A percentile compares a stretch with the other conserved stretches of the same genome.
Evolutionary conservation across 2,888 invertebrate species (phyloP).

Genomic region (Allolobophora icterica): DNA sequence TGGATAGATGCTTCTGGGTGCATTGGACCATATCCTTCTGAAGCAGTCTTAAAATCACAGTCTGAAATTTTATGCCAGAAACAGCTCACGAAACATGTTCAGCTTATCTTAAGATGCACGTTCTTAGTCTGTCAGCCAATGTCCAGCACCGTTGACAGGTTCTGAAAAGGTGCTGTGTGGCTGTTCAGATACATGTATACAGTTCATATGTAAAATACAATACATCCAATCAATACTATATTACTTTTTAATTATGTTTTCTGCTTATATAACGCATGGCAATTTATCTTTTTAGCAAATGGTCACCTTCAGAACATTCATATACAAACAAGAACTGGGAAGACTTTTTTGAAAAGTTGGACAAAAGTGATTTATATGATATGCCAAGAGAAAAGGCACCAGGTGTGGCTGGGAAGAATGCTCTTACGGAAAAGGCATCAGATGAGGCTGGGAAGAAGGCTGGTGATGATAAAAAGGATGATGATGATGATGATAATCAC

Average conservation of each 20-base stretch:
- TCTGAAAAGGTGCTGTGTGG: no score
- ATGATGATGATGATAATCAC: slow-evolving; percentile 1
- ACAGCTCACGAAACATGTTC: not conserved
- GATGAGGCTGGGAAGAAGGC: not conserved
- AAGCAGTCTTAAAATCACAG: not conserved
- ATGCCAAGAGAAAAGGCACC: not conserved
- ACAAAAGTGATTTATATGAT: not conserved
- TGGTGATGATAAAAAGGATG: not conserved
- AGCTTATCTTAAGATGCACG: not conserved
- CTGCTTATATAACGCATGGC: not conserved
- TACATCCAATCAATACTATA: no score
- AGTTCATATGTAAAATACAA: no score
- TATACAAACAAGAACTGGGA: not conserved
- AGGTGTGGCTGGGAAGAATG: not conserved
- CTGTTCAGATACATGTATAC: no score
- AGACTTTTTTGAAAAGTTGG: not conserved
- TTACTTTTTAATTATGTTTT: not conserved
- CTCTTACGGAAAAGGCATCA: not conserved
- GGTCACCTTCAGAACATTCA: not conserved
- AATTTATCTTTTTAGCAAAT: not conserved
- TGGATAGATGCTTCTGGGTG: not conserved
- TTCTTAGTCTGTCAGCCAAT: no score
- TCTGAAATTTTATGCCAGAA: not conserved
- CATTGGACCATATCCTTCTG: not conserved
- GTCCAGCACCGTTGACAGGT: no score